A percentile compares a stretch with the other conserved stretches of the same genome.
Evolutionary conservation across 2,797 vertebrate species (phyloP).

Genomic region (Cossypha heuglini): DNA sequence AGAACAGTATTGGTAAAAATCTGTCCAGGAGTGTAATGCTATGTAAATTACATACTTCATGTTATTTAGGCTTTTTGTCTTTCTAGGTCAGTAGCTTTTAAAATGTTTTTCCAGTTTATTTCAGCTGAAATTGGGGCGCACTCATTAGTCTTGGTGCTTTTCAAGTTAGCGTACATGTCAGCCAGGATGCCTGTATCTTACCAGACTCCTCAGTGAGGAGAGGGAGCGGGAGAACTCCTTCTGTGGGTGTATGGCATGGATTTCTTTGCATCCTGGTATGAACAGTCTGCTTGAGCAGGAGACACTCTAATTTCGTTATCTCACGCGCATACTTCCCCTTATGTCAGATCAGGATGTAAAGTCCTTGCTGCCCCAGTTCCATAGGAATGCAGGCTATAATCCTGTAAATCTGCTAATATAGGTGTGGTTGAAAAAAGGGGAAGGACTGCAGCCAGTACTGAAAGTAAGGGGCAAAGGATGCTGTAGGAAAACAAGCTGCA

Average conservation of each 20-base stretch:
- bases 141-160: neutral
- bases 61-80: neutral
- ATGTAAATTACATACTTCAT: neutral
- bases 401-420: constrained; percentile 10
- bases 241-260: fast-evolving
- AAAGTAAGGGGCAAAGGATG: neutral
- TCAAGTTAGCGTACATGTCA: neutral
- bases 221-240: neutral
- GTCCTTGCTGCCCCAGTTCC: constrained; percentile 26
- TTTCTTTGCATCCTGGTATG: neutral
- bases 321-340: neutral
- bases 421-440: neutral
- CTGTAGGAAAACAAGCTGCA: neutral
- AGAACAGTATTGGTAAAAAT: neutral
- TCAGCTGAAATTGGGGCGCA: fast-evolving
- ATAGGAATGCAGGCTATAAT: neutral
- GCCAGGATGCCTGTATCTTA: neutral
- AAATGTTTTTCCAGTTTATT: neutral
- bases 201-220: neutral
- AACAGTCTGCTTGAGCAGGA: neutral
- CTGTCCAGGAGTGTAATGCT: neutral
- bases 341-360: neutral
- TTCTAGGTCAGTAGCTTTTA: neutral
- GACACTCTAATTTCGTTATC: neutral
- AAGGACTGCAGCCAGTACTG: neutral